Evolutionary conservation across 2,113 vertebrate genomes (phyloP).

Genomic region (Chloropsis cyanopogon): DNA sequence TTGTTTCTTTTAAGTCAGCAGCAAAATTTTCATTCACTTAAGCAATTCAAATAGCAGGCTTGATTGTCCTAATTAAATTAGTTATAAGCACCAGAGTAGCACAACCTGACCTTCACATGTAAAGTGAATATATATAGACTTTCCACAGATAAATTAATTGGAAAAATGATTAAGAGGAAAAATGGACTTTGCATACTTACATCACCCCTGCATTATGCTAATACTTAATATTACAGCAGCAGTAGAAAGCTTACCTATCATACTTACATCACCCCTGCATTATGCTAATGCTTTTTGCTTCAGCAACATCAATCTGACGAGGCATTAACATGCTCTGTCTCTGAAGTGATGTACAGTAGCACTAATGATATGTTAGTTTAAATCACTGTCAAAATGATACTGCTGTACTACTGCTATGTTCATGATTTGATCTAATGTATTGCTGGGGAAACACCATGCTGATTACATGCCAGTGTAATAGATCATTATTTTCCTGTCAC

Average conservation of each 20-base stretch:
- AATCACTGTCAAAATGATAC: slow-evolving; percentile 45
- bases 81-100: background rate
- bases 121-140: background rate
- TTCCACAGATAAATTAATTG: slow-evolving; percentile 2
- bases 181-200: background rate
- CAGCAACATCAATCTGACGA: slow-evolving; percentile 31
- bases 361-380: slow-evolving; percentile 32
- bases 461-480: slow-evolving; percentile 49
- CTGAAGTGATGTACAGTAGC: slow-evolving; percentile 20
- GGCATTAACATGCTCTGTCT: background rate
- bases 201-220: slow-evolving; percentile 45
- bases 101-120: background rate
- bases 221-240: background rate
- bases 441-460: slow-evolving; percentile 45
- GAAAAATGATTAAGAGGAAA: slow-evolving; percentile 3
- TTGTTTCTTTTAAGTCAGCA: background rate
- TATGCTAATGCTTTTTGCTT: slow-evolving; percentile 39
- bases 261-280: slow-evolving; percentile 41
- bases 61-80: slow-evolving; percentile 11
- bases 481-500: slow-evolving; percentile 61
- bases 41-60: background rate
- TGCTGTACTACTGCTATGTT: slow-evolving; percentile 27
- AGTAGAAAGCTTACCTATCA: background rate
- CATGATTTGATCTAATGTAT: slow-evolving; percentile 49
- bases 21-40: background rate